Evolutionary conservation across 2,113 vertebrate genomes (phyloP).

Genomic region (Platycercus adscitus): DNA sequence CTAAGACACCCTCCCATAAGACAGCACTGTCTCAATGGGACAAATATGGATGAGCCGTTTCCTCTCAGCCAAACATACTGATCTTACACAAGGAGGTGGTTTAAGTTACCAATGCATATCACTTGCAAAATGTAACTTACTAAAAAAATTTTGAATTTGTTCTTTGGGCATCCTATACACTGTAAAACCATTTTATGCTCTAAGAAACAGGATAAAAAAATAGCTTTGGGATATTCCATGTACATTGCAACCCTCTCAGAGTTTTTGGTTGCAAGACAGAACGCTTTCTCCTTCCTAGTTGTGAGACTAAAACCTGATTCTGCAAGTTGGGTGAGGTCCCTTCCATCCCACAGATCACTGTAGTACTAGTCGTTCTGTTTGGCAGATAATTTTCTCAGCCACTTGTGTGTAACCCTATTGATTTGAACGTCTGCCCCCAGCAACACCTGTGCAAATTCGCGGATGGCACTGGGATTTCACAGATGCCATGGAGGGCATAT

Average conservation of each 20-base stretch:
- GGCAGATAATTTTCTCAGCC: background rate
- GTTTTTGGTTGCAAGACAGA: background rate
- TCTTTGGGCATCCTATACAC: background rate
- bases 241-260: background rate
- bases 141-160: background rate
- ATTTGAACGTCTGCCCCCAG: background rate
- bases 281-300: background rate
- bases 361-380: background rate
- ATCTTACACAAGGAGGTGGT: background rate
- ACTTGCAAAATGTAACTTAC: background rate
- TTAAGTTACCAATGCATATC: background rate
- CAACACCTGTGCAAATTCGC: constrained; percentile 42
- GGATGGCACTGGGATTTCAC: constrained; percentile 46
- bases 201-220: background rate
- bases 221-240: background rate
- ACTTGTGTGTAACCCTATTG: constrained; percentile 21
- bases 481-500: constrained; percentile 50
- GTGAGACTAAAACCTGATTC: background rate
- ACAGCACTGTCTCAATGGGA: background rate
- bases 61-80: background rate
- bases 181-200: background rate
- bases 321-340: background rate
- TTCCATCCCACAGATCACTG: background rate
- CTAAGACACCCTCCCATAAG: background rate
- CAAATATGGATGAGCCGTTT: background rate